Percentiles rank a stretch among this genome's conserved stretches.
These are phyloP conservation scores for Poecilia picta DNA, from an alignment of 2,797 vertebrate species.

Conservation along the genomic window DNA sequence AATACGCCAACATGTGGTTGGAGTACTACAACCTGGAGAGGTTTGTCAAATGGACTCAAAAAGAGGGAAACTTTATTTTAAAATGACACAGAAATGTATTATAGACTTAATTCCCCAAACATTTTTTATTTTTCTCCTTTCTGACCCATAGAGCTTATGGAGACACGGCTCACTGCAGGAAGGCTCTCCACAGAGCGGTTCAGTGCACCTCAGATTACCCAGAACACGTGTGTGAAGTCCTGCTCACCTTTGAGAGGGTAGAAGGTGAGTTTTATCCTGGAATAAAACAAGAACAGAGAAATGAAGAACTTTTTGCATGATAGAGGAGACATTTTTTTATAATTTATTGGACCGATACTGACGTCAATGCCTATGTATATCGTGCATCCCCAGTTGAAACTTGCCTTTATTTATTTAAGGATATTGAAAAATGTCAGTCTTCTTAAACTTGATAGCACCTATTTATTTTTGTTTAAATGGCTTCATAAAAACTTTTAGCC, in stretches of 20 bases:
- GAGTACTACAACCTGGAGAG: conserved; percentile 97
- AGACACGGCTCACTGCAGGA: conserved; percentile 91
- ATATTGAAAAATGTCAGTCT: no score
- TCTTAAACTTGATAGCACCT: neutral
- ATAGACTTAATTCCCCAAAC: neutral
- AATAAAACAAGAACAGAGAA: neutral
- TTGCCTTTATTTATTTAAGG: no score
- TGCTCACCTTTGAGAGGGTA: conserved; percentile 93
- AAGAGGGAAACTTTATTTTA: neutral
- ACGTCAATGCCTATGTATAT: no score
- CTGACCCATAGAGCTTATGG: conserved; percentile 86
- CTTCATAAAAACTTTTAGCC: neutral
- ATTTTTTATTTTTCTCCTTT: neutral
- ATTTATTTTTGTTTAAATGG: neutral
- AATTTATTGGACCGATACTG: no score
- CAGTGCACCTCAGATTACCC: conserved; percentile 97
- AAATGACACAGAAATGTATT: neutral
- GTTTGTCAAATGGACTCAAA: conserved; percentile 64
- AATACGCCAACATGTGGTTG: conserved; percentile 98
- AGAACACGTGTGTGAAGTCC: conserved; percentile 95
- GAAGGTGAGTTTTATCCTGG: conserved; percentile 83
- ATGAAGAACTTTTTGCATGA: neutral
- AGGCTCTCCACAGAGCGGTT: conserved; percentile 94
- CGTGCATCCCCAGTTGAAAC: no score
- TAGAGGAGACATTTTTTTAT: neutral